phyloP scores from a whole-genome alignment of 1,140 invertebrate species.

The Trissolcus basalis region DNA sequence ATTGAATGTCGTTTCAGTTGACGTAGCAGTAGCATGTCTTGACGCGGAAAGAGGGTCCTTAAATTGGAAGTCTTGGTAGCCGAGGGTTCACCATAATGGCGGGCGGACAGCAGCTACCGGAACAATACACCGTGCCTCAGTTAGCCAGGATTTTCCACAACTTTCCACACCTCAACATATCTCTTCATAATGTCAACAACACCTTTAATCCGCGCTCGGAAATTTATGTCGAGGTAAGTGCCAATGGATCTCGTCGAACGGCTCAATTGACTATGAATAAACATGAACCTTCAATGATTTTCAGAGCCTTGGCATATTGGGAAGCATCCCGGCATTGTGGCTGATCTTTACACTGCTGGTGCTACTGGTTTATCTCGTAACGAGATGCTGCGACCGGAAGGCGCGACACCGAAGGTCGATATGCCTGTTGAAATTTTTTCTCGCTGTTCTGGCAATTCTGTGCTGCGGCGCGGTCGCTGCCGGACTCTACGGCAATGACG shows the following conservation, averaged over 20 bases:
- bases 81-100: slow-evolving; percentile 73
- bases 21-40: slow-evolving; percentile 75
- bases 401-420: slow-evolving; percentile 89
- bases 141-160: slow-evolving; percentile 90
- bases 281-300: slow-evolving; percentile 61
- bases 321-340: slow-evolving; percentile 91
- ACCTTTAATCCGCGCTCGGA: slow-evolving; percentile 92
- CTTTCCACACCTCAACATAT: slow-evolving; percentile 91
- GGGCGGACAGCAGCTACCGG: slow-evolving; percentile 78
- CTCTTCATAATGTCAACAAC: slow-evolving; percentile 90
- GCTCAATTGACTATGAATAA: too few relatives aligned
- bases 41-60: slow-evolving; percentile 69
- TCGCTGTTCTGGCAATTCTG: slow-evolving; percentile 89
- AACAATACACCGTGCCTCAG: slow-evolving; percentile 87
- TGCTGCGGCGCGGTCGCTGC: slow-evolving; percentile 86
- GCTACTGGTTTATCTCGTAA: slow-evolving; percentile 92
- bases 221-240: slow-evolving; percentile 90
- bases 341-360: slow-evolving; percentile 91
- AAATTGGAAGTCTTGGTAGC: slow-evolving; percentile 69
- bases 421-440: slow-evolving; percentile 87
- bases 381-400: slow-evolving; percentile 94
- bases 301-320: slow-evolving; percentile 93
- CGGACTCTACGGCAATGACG: slow-evolving; percentile 95
- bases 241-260: not conserved
- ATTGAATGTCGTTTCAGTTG: slow-evolving; percentile 68